Conservation (phyloP, 2,888 invertebrate species). For the Phoronis australis region DNA sequence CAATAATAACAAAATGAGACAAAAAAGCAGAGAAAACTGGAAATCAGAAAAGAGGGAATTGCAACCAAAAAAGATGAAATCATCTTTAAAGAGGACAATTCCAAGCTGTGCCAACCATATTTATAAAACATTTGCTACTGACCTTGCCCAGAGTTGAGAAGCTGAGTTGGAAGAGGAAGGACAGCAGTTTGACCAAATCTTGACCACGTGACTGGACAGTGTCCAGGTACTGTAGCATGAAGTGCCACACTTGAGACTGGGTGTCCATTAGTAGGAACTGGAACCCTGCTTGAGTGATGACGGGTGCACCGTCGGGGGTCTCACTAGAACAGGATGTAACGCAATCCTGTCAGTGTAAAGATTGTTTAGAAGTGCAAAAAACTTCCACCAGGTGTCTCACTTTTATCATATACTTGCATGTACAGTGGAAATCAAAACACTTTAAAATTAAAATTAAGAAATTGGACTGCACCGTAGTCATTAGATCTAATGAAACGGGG, state of each 20-base stretch:
- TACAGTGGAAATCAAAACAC: no score
- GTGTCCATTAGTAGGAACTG: conserved; percentile 93
- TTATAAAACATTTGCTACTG: no score
- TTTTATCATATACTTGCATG: no score
- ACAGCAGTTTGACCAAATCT: conserved; percentile 84
- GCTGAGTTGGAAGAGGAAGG: conserved; percentile 92
- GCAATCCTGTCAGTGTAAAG: no score
- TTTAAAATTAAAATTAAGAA: no score
- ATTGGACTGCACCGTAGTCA: no score
- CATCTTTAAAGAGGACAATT: not conserved
- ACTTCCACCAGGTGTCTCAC: not conserved
- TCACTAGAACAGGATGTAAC: conserved; percentile 55
- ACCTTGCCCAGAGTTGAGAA: conserved; percentile 90
- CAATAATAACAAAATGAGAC: not conserved
- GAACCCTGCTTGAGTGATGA: conserved; percentile 85
- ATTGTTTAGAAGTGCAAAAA: no score
- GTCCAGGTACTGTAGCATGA: conserved; percentile 90
- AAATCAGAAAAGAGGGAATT: not conserved
- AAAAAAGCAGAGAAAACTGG: not conserved
- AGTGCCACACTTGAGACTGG: conserved; percentile 93
- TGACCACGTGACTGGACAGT: conserved; percentile 75
- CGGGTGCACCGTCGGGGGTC: conserved; percentile 53
- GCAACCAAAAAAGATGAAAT: not conserved
- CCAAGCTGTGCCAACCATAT: no score
- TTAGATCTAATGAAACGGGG: no score